Evolutionary conservation across 2,113 vertebrate species (phyloP).

Genomic region (western clawed frog (Xenopus tropicalis)): UCB_Xtro_10.0 CM004448.2:62960501-62961000

Average conservation of each 20-base stretch:
- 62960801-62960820: too few relatives aligned
- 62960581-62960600: conserved; percentile 44
- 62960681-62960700: conserved; percentile 33
- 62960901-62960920: too few relatives aligned
- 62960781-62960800: too few relatives aligned
- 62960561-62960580: conserved; percentile 46
- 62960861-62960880: too few relatives aligned
- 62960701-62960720: conserved; percentile 27
- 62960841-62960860: too few relatives aligned
- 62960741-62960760: conserved; percentile 1
- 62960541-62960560: conserved; percentile 65
- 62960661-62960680: conserved; percentile 21
- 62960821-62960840: too few relatives aligned
- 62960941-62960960: too few relatives aligned
- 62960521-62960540: conserved; percentile 83
- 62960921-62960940: too few relatives aligned
- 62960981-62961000: too few relatives aligned
- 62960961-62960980: too few relatives aligned
- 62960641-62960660: conserved; percentile 41
- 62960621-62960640: conserved; percentile 37
- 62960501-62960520: conserved; percentile 76
- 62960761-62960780: background rate
- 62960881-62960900: too few relatives aligned
- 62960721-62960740: conserved; percentile 2
- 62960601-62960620: conserved; percentile 40